phyloP scores from a whole-genome alignment of 2,113 vertebrate genomes.

The Mus spicilegus region DNA sequence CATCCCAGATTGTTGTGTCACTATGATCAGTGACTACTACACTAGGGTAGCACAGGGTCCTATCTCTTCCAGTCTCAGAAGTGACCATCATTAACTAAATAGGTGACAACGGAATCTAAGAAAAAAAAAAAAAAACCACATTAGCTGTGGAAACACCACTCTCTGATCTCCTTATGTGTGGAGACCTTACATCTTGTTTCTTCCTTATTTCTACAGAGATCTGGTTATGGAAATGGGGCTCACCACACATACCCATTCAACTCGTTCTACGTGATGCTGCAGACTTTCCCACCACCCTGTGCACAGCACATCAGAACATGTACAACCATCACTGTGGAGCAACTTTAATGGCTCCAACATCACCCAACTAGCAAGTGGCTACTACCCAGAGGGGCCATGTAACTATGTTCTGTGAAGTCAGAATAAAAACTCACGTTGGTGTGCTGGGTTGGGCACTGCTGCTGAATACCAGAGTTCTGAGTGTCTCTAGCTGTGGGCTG shows the following conservation, averaged over 20 bases:
- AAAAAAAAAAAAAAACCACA: too few relatives aligned
- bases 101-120: accelerated
- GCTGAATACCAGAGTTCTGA: accelerated
- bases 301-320: neutral
- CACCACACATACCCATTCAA: accelerated
- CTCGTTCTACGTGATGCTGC: accelerated
- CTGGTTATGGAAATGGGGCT: accelerated
- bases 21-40: accelerated
- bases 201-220: neutral
- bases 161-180: neutral
- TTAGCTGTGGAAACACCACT: accelerated
- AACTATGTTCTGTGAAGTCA: neutral
- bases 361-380: neutral
- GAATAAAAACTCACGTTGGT: neutral
- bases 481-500: neutral
- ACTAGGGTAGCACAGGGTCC: neutral
- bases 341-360: accelerated
- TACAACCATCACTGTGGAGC: accelerated
- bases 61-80: neutral
- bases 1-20: accelerated
- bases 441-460: accelerated
- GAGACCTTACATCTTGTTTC: neutral
- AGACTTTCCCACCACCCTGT: accelerated
- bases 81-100: accelerated
- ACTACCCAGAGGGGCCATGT: accelerated